A percentile compares a stretch with the other conserved stretches of the same genome.
Evolutionary conservation across 64 coral and sea anemone species (phyloP).

Genomic region (Cladopsammia gracilis): DNA sequence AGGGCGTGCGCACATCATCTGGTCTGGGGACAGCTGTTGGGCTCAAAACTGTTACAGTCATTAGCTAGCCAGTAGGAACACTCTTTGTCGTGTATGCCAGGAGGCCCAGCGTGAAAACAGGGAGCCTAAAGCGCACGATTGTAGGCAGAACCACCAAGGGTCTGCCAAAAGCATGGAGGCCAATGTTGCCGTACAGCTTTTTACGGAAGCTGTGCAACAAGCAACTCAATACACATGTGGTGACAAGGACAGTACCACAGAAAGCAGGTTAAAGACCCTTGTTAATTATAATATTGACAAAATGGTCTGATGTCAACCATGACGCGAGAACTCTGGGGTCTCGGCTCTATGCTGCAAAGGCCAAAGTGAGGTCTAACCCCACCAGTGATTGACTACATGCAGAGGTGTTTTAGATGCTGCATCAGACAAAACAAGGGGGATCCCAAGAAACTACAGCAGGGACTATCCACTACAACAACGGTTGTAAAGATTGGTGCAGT

Average conservation of each 20-base stretch:
- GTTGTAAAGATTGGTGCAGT: conserved; percentile 59
- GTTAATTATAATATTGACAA: conserved; percentile 41
- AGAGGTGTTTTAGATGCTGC: conserved; percentile 42
- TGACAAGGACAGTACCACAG: conserved; percentile 50
- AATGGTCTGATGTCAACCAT: conserved; percentile 60
- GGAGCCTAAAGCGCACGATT: neutral
- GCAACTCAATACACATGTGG: conserved; percentile 5
- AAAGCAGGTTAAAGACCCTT: neutral
- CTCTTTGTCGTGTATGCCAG: conserved; percentile 29
- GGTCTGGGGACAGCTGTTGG: conserved; percentile 20
- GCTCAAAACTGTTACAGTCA: conserved; percentile 4
- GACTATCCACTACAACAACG: conserved; percentile 1
- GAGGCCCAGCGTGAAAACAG: neutral
- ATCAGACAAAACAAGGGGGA: neutral
- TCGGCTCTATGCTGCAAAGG: conserved; percentile 17
- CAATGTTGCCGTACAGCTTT: conserved; percentile 12
- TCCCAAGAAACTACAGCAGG: neutral
- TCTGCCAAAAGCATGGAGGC: conserved; percentile 47
- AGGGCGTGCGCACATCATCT: neutral
- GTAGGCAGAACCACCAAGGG: conserved; percentile 23
- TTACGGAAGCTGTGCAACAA: neutral
- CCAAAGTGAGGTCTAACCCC: conserved; percentile 30
- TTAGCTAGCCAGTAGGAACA: conserved; percentile 45
- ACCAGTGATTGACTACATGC: conserved; percentile 9
- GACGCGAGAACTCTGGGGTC: conserved; percentile 20